A percentile compares a stretch with the other conserved stretches of the same genome.
These are phyloP conservation scores for Drosophila fulvimacula DNA, from an alignment of 2,888 invertebrate genomes.

Conservation along the genomic window DNA sequence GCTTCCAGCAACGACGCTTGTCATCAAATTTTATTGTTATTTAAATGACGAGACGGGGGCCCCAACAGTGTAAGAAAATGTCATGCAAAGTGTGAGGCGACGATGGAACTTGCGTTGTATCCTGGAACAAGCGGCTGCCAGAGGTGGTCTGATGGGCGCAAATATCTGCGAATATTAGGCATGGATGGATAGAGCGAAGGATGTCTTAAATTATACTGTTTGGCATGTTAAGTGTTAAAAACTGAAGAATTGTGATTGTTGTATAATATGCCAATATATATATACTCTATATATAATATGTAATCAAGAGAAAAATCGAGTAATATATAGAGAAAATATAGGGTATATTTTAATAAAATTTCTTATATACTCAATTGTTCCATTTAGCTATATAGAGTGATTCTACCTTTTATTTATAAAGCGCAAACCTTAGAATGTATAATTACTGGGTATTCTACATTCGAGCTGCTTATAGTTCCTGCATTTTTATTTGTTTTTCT, in stretches of 20 bases:
- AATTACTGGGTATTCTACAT: slow-evolving; percentile 16
- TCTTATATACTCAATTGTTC: background rate
- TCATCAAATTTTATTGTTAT: slow-evolving; percentile 84
- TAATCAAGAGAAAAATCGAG: too few relatives aligned
- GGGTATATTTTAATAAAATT: background rate
- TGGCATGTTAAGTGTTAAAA: too few relatives aligned
- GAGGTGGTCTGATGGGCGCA: background rate
- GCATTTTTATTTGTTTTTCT: slow-evolving; percentile 21
- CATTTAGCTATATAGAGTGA: background rate
- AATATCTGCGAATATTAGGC: background rate
- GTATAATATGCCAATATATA: background rate
- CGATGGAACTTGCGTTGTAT: slow-evolving; percentile 27
- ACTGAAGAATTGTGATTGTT: background rate
- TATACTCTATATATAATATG: too few relatives aligned
- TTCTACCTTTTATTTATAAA: background rate
- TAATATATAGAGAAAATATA: too few relatives aligned
- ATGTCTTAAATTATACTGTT: background rate
- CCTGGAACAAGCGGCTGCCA: background rate
- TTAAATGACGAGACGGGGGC: slow-evolving; percentile 75
- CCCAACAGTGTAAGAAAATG: slow-evolving; percentile 43
- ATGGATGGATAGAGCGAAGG: background rate
- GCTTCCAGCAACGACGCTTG: slow-evolving; percentile 57
- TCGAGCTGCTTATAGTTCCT: background rate
- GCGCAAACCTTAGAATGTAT: too few relatives aligned
- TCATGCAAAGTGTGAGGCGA: slow-evolving; percentile 54